Evolutionary conservation across 2,113 vertebrate genomes (phyloP).

Genomic region (Lepisosteus osseus): DNA sequence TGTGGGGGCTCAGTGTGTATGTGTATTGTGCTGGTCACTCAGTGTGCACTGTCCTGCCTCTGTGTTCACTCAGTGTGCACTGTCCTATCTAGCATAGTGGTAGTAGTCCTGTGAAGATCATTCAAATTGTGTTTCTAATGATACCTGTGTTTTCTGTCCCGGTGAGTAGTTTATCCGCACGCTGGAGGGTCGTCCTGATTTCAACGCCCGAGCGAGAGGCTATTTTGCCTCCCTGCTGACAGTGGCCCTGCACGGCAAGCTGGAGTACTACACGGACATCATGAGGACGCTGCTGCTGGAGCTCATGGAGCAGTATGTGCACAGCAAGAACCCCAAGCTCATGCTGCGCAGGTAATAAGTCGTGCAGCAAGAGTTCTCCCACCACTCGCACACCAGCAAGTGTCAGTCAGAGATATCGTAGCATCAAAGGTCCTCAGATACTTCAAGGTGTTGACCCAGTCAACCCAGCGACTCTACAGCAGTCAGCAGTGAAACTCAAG

Average conservation of each 20-base stretch:
- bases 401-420: too few species aligned
- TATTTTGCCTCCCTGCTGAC: slow-evolving; percentile 94
- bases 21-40: too few species aligned
- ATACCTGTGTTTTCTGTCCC: neutral
- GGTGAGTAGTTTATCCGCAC: slow-evolving; percentile 87
- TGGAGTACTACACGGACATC: slow-evolving; percentile 96
- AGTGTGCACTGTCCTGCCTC: too few species aligned
- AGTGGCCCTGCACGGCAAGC: slow-evolving; percentile 91
- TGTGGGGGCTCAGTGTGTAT: too few species aligned
- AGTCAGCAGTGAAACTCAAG: too few species aligned
- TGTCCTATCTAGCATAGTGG: neutral
- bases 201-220: slow-evolving; percentile 84
- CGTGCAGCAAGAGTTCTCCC: neutral
- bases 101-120: too few species aligned
- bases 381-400: neutral
- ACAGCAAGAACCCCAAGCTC: slow-evolving; percentile 92
- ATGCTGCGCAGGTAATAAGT: slow-evolving; percentile 86
- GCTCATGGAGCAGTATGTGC: slow-evolving; percentile 90
- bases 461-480: too few species aligned
- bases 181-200: slow-evolving; percentile 85
- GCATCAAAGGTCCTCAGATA: too few species aligned
- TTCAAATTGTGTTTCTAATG: too few species aligned
- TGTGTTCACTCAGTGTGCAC: slow-evolving; percentile 2
- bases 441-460: too few species aligned
- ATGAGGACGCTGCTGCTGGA: slow-evolving; percentile 92